These are phyloP conservation scores for Morone chrysops DNA, from an alignment of 2,113 vertebrate species.

Conservation along the genomic window DNA sequence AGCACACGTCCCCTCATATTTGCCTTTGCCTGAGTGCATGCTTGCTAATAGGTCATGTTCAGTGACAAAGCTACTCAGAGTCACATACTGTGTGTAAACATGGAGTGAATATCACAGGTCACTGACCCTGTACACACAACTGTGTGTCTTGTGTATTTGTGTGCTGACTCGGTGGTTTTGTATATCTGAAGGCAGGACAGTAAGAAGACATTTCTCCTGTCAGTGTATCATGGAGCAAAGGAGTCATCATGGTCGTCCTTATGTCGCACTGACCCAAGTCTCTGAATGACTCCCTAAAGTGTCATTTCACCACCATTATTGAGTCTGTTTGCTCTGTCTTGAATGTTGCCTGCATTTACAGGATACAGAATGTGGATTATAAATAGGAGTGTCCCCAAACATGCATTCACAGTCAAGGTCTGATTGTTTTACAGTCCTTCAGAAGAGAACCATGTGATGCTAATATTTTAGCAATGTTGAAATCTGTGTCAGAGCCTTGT, in stretches of 20 bases:
- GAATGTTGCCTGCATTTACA: not conserved
- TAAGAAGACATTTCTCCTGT: constrained; percentile 11
- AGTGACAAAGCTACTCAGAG: constrained; percentile 54
- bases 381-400: not conserved
- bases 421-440: not conserved
- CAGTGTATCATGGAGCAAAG: constrained; percentile 2
- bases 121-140: constrained; percentile 36
- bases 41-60: constrained; percentile 60
- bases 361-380: not conserved
- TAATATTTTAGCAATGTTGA: not conserved
- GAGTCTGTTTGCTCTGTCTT: not conserved
- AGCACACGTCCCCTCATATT: constrained; percentile 60
- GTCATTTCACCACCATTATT: not conserved
- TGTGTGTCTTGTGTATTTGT: not conserved
- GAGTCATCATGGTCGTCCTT: constrained; percentile 11
- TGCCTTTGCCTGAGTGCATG: constrained; percentile 61
- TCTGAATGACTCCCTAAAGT: not conserved
- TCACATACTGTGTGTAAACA: constrained; percentile 50
- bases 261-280: not conserved
- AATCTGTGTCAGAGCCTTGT: not conserved
- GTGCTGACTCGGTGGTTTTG: constrained; percentile 38
- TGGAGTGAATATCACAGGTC: constrained; percentile 50
- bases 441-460: not conserved
- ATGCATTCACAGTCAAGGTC: not conserved
- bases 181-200: constrained; percentile 28